Conservation (phyloP, 2,888 invertebrate species). For the Ochlodes sylvanus region DNA sequence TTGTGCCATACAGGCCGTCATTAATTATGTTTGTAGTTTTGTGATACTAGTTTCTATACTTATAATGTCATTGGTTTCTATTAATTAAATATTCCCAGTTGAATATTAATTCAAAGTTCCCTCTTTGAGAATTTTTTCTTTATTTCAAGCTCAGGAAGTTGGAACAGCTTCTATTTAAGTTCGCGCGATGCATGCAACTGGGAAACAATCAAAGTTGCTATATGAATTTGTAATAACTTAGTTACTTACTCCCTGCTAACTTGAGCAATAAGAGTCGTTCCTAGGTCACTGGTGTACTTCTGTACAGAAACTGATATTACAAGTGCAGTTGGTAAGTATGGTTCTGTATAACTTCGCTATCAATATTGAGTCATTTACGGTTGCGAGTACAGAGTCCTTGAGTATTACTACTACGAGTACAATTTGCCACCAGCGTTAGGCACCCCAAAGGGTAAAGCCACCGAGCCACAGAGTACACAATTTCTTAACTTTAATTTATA, state of each 20-base stretch:
- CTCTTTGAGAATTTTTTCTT: constrained; percentile 12
- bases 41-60: too few species aligned
- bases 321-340: background rate
- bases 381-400: too few species aligned
- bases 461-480: too few species aligned
- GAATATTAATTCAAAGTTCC: constrained; percentile 22
- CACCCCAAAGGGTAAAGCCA: too few species aligned
- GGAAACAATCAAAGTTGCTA: constrained; percentile 29
- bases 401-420: too few species aligned
- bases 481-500: too few species aligned
- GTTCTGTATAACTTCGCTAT: background rate
- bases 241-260: constrained; percentile 18
- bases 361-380: too few species aligned
- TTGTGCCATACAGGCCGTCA: too few species aligned
- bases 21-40: too few species aligned
- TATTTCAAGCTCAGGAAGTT: constrained; percentile 6
- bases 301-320: background rate
- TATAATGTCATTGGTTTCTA: too few species aligned
- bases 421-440: too few species aligned
- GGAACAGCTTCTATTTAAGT: constrained; percentile 23
- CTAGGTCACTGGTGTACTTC: background rate
- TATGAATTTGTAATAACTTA: constrained; percentile 29
- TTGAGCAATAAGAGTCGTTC: constrained; percentile 18
- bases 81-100: too few species aligned
- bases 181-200: constrained; percentile 25